These are phyloP conservation scores for Malurus alboscapulatus DNA, from an alignment of 2,113 vertebrate genomes.

Conservation along the genomic window DNA sequence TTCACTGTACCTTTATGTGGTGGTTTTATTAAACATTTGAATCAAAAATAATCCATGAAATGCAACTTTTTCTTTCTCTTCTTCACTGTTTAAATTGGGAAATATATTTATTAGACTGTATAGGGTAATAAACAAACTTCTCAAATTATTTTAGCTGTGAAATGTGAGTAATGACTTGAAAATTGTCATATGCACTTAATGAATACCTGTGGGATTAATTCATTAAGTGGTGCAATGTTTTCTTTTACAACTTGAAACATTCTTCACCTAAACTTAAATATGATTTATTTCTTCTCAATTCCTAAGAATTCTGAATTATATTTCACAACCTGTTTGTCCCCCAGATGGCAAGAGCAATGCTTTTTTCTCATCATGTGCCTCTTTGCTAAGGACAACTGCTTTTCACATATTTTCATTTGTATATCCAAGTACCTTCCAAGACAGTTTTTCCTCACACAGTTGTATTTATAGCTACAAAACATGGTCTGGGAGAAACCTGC, in stretches of 20 bases:
- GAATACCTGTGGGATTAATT: neutral
- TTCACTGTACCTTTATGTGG: neutral
- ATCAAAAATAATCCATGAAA: neutral
- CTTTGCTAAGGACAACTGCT: neutral
- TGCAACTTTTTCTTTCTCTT: neutral
- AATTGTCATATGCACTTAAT: neutral
- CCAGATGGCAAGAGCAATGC: neutral
- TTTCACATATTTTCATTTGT: neutral
- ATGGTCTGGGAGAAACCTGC: neutral
- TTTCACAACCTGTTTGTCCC: neutral
- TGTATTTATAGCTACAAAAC: neutral
- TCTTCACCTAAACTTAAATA: neutral
- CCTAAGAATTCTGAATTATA: neutral
- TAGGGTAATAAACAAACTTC: neutral
- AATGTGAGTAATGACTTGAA: neutral
- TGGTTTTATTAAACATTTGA: neutral
- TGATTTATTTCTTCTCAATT: neutral
- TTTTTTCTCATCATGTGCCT: neutral
- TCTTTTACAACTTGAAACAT: neutral
- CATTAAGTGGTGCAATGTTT: rapidly evolving
- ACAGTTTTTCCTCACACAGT: neutral
- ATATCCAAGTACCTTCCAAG: neutral
- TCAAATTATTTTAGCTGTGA: neutral
- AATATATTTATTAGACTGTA: neutral
- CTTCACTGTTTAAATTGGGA: neutral